phyloP scores from a whole-genome alignment of 2,113 vertebrate genomes.

The Caloenas nicobarica region DNA sequence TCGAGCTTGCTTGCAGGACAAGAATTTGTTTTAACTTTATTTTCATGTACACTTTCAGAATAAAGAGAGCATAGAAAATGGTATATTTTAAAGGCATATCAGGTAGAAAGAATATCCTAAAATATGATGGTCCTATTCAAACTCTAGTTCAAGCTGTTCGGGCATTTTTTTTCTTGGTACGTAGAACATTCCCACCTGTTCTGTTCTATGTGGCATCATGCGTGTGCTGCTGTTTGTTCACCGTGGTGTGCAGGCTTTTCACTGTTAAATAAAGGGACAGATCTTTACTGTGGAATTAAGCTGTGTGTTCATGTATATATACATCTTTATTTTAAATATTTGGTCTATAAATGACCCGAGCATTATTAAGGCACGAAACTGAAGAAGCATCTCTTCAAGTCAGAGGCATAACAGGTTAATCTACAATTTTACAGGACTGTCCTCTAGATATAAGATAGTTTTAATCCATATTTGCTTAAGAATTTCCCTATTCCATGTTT shows the following conservation, averaged over 20 bases:
- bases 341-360: neutral
- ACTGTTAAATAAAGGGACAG: neutral
- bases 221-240: neutral
- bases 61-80: conserved; percentile 68
- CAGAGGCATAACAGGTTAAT: neutral
- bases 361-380: neutral
- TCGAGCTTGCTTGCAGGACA: neutral
- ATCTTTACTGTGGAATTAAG: neutral
- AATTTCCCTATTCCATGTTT: neutral
- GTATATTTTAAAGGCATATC: conserved; percentile 47
- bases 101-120: conserved; percentile 16
- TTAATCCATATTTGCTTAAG: neutral
- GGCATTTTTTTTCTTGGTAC: neutral
- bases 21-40: conserved; percentile 67
- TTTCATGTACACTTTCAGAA: conserved; percentile 65
- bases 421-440: neutral
- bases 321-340: neutral
- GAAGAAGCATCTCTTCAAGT: neutral
- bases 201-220: neutral
- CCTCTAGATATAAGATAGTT: neutral
- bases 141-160: neutral
- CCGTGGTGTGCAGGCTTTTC: neutral
- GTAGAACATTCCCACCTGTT: neutral
- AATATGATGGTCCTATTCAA: conserved; percentile 9
- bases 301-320: neutral